Evolutionary conservation across 64 coral and sea anemone genomes (phyloP).

Genomic region (Montipora efflorescens): DNA sequence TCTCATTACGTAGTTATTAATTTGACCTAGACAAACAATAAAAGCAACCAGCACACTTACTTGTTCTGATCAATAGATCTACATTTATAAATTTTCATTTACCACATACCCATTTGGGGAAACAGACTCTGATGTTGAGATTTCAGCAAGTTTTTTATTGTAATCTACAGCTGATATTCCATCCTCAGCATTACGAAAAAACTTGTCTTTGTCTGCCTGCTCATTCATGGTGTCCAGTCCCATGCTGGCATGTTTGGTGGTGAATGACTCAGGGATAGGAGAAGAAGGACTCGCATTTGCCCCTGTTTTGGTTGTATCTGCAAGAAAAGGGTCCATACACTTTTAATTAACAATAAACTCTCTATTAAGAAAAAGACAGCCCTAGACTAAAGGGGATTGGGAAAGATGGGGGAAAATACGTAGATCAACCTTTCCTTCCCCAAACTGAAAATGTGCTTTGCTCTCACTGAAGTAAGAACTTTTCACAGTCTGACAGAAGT

Average conservation of each 20-base stretch:
- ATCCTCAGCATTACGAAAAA: slow-evolving; percentile 71
- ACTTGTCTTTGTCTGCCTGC: slow-evolving; percentile 83
- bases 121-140: slow-evolving; percentile 70
- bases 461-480: too few species aligned
- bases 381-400: too few species aligned
- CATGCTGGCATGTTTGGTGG: slow-evolving; percentile 13
- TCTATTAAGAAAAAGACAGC: too few species aligned
- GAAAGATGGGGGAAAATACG: too few species aligned
- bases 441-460: too few species aligned
- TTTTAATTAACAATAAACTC: too few species aligned
- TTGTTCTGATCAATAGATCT: not conserved
- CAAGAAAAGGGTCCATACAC: not conserved
- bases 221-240: slow-evolving; percentile 84
- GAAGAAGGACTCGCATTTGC: not conserved
- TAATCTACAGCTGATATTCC: slow-evolving; percentile 77
- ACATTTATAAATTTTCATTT: not conserved
- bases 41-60: too few species aligned
- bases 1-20: too few species aligned
- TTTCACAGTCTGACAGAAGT: too few species aligned
- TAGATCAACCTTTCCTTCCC: too few species aligned
- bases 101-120: slow-evolving; percentile 56
- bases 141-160: slow-evolving; percentile 74
- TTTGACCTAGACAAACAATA: too few species aligned
- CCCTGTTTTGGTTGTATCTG: slow-evolving; percentile 54
- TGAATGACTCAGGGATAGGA: slow-evolving; percentile 14